phyloP scores from a whole-genome alignment of 2,888 invertebrate species.

The Drosophila mimica region DNA sequence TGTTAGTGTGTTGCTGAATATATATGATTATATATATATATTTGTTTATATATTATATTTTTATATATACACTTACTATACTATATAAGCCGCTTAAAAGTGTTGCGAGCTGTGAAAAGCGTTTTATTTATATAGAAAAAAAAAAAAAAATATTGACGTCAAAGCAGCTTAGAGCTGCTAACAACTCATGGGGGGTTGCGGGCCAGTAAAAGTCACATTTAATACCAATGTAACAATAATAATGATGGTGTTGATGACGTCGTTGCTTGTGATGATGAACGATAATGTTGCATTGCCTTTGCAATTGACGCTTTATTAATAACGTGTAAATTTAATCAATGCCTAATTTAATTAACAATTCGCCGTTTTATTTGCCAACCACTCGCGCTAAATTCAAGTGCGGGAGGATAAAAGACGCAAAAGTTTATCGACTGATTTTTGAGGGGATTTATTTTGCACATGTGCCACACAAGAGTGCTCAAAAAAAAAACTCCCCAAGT shows the following conservation, averaged over 20 bases:
- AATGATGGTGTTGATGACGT: constrained; percentile 12
- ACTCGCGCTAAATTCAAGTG: constrained; percentile 21
- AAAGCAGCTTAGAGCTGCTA: constrained; percentile 57
- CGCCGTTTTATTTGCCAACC: constrained; percentile 33
- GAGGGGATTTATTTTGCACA: constrained; percentile 3
- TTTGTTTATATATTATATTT: constrained; percentile 11
- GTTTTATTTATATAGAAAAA: constrained; percentile 21
- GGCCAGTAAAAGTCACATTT: constrained; percentile 49
- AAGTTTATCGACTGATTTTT: constrained; percentile 51
- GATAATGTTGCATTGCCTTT: constrained; percentile 56
- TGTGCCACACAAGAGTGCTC: constrained; percentile 16
- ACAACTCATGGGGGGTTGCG: not conserved
- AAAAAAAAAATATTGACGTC: constrained; percentile 58
- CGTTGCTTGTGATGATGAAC: constrained; percentile 4
- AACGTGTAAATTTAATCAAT: constrained; percentile 69
- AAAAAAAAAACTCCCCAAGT: constrained; percentile 1
- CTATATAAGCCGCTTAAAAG: constrained; percentile 67
- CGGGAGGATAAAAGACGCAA: constrained; percentile 15
- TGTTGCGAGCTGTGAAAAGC: constrained; percentile 46
- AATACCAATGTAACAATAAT: constrained; percentile 8
- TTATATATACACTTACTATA: constrained; percentile 10
- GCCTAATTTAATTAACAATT: constrained; percentile 70
- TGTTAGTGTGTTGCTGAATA: constrained; percentile 19
- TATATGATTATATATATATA: not conserved
- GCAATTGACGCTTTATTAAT: constrained; percentile 68